Base-by-base conservation (phyloP, 2,888 invertebrate species). In the Clistopyga incitator region DNA sequence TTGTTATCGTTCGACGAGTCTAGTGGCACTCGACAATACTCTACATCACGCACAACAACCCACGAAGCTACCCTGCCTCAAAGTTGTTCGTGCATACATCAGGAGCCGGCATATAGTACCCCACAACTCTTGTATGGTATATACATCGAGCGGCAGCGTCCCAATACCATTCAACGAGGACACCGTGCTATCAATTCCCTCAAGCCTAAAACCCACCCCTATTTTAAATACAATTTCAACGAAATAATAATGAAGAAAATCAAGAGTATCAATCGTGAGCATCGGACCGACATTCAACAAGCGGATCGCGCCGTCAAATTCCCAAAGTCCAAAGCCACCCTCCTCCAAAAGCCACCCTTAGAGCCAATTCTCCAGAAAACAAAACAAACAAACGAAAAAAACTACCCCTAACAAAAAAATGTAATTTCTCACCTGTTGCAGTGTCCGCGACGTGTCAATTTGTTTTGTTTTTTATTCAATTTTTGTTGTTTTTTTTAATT, bases 401-500 rank as follows among this genome's bases (percentile, higher is more conserved):
- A 38, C 11, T 10, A 34, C 45, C 15, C 15, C 45, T 15, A 47
- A 29, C 20, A n/a, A 13, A 29, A 34, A 4, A 3, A 29, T 34
- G 0, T 45, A 2, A 34, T 61, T 50, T 74, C 74, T 64, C 50
- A 75, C 74, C 74, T 75, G 61, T 75, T 50, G 74, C 50, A 23
- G 74, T 52, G 20, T 64, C 23, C 42, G 15, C 47, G 61, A 47
- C 1, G 47, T n/a, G 2, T 11, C 15, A 10, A 47, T 45, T 8
- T 29, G 15, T 38, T 18, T 56, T 45, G 47, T 47, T 56, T 76
- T 42, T 65, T 20, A 13, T 47, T 38, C 1, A 13, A 3, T 20
- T 23, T 6, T 68, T 71, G 52, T 13, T 20, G 29, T 29, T 13
- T 20, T 15, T 13, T 54, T 42, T 65, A 25, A n/a, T n/a, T 4